A percentile compares a stretch with the other conserved stretches of the same genome.
phyloP scores from a whole-genome alignment of 2,113 vertebrate genomes.

The Psittacula cyanocephala region DNA sequence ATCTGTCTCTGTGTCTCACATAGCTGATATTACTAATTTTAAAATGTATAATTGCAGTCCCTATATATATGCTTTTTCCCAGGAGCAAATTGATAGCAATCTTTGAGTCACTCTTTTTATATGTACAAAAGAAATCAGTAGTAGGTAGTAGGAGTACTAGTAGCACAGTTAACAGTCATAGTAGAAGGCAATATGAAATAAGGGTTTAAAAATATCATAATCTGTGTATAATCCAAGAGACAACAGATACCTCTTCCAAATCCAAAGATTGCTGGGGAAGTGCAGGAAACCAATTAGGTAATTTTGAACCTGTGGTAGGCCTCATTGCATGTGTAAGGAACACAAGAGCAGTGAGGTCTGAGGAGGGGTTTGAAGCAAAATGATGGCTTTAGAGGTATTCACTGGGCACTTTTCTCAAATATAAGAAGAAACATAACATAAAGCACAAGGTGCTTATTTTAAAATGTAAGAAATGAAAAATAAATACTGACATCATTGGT shows the following conservation, averaged over 20 bases:
- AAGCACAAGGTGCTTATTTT: neutral
- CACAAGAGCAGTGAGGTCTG: neutral
- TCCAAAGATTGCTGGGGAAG: neutral
- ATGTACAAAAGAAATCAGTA: neutral
- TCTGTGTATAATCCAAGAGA: neutral
- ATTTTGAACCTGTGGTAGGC: neutral
- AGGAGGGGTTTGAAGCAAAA: neutral
- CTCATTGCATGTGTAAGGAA: rapidly evolving
- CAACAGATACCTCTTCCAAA: neutral
- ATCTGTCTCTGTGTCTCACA: neutral
- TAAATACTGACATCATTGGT: neutral
- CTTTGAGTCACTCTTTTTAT: neutral
- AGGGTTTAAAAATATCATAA: neutral
- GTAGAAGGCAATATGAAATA: neutral
- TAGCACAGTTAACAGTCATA: neutral
- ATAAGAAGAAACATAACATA: neutral
- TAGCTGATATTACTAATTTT: neutral
- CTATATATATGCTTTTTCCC: neutral
- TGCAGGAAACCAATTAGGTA: neutral
- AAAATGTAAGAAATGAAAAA: neutral
- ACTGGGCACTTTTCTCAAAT: neutral
- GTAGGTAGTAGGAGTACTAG: neutral
- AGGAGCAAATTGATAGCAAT: neutral
- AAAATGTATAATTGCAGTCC: neutral
- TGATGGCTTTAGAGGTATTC: neutral